Evolutionary conservation across 2,888 invertebrate species (phyloP), one percentile per base, ranked within the genome.

Genomic region (Falcaria lacertinaria): DNA sequence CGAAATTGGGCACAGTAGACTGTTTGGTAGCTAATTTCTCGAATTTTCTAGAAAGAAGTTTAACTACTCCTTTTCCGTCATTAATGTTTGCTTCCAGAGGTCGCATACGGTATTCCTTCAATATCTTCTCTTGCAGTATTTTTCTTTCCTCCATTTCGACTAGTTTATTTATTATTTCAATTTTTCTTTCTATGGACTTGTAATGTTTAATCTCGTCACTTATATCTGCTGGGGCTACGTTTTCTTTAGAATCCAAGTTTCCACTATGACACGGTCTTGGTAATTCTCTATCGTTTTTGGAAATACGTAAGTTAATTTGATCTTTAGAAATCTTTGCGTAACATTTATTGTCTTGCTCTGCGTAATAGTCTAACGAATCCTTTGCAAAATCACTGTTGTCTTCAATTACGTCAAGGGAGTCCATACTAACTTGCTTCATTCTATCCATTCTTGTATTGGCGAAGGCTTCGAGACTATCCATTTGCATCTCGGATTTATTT

Each of bases 111-210:
- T 89, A 91, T 62, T 92, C 92, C 50, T 92, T 92, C 34, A 91
- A 79, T 53, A 90, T 70, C 52, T 93, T 92, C 45, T 92, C 92
- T 61, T 92, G 91, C 32, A 91, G 77, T 60, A 94, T 90, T 59
- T 94, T 94, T 4, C 91, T 80, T 58, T 92, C 92, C 59, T 92
- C 92, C 91, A 92, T 91, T 76, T 91, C 93, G 1, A 94, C 93
- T 15, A 94, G 64, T 57, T 91, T 92, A 61, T 94, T 93, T 22
- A 94, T 94, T 22, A 93, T 92, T 62, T 92, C 92, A 11, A 94
- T 90, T 69, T 94, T 94, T 43, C 92, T 87, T 70, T 94, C 93
- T 17, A 94, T 93, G 49, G 92, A 90, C 63, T 91, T 91, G 48
- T 91, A 90, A 60, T 92, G 91, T 55, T 91, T 90, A 4, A 92